A percentile compares a stretch with the other conserved stretches of the same genome.
phyloP scores from a whole-genome alignment of 2,113 vertebrate genomes.

The Pygoscelis adeliae region DNA sequence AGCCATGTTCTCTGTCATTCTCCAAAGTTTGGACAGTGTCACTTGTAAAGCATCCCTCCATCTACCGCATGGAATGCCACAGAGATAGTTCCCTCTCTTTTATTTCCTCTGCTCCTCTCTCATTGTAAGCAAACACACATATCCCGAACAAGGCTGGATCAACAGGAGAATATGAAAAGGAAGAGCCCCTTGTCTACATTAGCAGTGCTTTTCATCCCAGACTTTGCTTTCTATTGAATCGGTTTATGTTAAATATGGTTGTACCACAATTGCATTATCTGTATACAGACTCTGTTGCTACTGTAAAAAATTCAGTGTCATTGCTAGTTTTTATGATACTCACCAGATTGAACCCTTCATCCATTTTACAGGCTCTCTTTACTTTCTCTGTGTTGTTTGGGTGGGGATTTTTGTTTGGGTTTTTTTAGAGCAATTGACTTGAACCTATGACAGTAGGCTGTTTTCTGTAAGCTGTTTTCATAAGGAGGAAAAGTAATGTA shows the following conservation, averaged over 20 bases:
- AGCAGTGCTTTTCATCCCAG: background rate
- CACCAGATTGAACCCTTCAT: background rate
- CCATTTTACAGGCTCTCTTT: background rate
- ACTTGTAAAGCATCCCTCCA: background rate
- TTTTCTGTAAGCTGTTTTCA: background rate
- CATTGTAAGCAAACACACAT: background rate
- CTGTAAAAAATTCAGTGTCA: background rate
- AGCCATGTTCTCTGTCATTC: background rate
- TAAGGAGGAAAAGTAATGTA: background rate
- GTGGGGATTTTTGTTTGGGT: background rate
- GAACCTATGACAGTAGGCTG: background rate
- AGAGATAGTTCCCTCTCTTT: background rate
- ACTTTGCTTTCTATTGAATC: background rate
- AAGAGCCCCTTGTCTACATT: background rate
- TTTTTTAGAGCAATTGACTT: background rate
- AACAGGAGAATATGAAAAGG: background rate
- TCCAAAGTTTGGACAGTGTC: background rate
- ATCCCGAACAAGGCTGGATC: background rate
- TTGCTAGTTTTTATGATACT: background rate
- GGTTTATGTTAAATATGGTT: background rate
- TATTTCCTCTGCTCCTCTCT: background rate
- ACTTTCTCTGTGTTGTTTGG: background rate
- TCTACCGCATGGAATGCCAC: background rate
- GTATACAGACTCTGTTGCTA: background rate
- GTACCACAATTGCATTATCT: background rate